Evolutionary conservation across 2,113 vertebrate genomes (phyloP).

Genomic region (Gnathonemus echidnorhynchus): DNA sequence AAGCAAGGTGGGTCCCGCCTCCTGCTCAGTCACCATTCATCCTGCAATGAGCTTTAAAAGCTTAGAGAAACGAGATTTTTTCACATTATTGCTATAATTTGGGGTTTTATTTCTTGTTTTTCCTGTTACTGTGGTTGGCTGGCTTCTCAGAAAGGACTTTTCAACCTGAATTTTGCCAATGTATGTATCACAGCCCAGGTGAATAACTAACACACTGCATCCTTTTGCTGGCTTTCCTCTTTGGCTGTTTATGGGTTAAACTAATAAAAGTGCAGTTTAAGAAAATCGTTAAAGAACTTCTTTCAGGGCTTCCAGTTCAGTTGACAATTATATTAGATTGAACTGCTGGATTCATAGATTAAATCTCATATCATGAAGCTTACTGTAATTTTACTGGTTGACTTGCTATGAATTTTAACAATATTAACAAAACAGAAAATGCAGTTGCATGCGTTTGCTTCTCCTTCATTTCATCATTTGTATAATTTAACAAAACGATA

Average conservation of each 20-base stretch:
- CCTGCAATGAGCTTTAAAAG: not conserved
- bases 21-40: not conserved
- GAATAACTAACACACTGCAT: not conserved
- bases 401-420: not conserved
- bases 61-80: not conserved
- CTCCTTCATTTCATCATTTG: not conserved
- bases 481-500: not conserved
- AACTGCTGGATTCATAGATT: not conserved
- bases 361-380: not conserved
- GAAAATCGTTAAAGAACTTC: not conserved
- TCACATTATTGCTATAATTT: not conserved
- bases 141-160: slow-evolving; percentile 13
- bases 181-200: slow-evolving; percentile 43
- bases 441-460: not conserved
- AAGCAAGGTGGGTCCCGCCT: slow-evolving; percentile 68
- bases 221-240: not conserved
- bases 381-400: not conserved
- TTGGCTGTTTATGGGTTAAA: not conserved
- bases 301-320: not conserved
- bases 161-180: slow-evolving; percentile 20
- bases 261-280: not conserved
- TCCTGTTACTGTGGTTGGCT: slow-evolving; percentile 35
- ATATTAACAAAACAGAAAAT: not conserved
- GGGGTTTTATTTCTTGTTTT: slow-evolving; percentile 18
- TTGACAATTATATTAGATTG: not conserved